phyloP scores from a whole-genome alignment of 2,113 vertebrate genomes.

The Australoheros scitulus region DNA sequence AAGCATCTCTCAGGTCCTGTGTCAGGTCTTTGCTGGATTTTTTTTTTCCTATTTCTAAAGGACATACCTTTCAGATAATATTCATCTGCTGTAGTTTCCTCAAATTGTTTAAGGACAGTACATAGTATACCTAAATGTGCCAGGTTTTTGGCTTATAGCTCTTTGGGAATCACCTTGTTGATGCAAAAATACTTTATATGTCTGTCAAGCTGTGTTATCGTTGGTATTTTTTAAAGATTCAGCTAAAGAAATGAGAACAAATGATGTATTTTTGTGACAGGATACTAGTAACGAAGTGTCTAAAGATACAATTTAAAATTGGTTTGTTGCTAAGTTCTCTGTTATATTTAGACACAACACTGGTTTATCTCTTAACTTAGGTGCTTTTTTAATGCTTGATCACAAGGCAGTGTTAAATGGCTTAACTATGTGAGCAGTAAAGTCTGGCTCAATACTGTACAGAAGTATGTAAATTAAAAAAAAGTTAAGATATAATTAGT shows the following conservation, averaged over 20 bases:
- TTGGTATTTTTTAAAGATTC: not conserved
- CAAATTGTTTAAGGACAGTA: too few relatives aligned
- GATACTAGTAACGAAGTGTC: not conserved
- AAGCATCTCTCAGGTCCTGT: too few relatives aligned
- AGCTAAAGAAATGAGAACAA: not conserved
- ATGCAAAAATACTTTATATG: not conserved
- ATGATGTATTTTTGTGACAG: not conserved
- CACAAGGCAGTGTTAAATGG: too few relatives aligned
- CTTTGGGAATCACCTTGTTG: not conserved
- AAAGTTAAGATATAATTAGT: too few relatives aligned
- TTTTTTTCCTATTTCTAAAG: not conserved
- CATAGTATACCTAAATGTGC: too few relatives aligned
- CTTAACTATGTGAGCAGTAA: too few relatives aligned
- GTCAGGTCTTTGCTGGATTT: fast-evolving
- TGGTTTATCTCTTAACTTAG: too few relatives aligned
- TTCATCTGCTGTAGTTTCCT: too few relatives aligned
- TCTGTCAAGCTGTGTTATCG: not conserved
- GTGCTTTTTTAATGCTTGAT: too few relatives aligned
- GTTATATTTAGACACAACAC: not conserved
- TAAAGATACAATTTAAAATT: not conserved
- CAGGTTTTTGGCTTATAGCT: not conserved
- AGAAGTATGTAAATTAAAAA: too few relatives aligned
- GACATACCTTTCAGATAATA: not conserved
- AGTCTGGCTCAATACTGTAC: too few relatives aligned
- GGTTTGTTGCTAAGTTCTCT: too few relatives aligned